These are phyloP conservation scores for Hirtodrosophila histrioides DNA, from an alignment of 2,888 invertebrate species.

Conservation along the genomic window DNA sequence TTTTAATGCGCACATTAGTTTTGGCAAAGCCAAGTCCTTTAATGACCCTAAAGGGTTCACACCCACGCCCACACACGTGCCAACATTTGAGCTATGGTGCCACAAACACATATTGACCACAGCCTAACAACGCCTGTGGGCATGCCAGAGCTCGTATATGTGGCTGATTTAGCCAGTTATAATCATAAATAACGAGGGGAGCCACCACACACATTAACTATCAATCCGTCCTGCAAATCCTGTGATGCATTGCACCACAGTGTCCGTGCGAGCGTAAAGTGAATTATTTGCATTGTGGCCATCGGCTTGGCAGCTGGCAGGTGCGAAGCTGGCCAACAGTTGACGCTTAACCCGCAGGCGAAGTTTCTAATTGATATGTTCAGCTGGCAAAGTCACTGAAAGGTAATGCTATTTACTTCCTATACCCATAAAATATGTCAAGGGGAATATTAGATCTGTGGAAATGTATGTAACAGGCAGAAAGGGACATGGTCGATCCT, in stretches of 20 bases:
- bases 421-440: no score
- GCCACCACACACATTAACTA: constrained; percentile 37
- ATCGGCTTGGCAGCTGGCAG: constrained; percentile 23
- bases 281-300: constrained; percentile 72
- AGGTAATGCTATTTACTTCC: neutral
- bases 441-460: no score
- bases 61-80: constrained; percentile 17
- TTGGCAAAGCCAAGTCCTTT: constrained; percentile 56
- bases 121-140: neutral
- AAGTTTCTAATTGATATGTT: constrained; percentile 55
- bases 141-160: no score
- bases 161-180: constrained; percentile 29
- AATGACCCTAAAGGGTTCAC: constrained; percentile 66
- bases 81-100: constrained; percentile 25
- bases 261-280: constrained; percentile 39
- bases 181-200: constrained; percentile 66
- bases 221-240: constrained; percentile 31
- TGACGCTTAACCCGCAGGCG: constrained; percentile 56
- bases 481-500: no score
- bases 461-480: no score
- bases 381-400: neutral
- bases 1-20: constrained; percentile 75
- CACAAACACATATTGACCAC: constrained; percentile 24
- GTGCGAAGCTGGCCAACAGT: constrained; percentile 36
- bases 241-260: constrained; percentile 53